Conservation (phyloP, 2,113 vertebrate species). For the Prinia subflava region DNA sequence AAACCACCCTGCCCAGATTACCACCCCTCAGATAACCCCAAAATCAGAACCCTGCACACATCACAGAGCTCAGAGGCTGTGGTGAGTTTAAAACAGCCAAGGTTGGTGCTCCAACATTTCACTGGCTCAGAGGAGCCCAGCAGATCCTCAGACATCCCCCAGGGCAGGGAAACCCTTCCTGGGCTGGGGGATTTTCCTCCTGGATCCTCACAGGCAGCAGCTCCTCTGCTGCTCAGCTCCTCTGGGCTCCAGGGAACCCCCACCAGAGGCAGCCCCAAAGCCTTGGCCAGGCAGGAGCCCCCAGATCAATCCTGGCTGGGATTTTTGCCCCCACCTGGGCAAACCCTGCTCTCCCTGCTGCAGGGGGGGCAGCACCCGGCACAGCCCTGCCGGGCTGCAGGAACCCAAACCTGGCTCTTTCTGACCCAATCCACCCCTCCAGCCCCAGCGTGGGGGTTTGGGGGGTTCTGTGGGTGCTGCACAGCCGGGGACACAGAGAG, state of each 20-base stretch:
- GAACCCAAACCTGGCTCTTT: accelerated
- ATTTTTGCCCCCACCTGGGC: not conserved
- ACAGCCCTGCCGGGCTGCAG: not conserved
- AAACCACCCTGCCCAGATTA: not conserved
- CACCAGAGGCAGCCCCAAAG: accelerated
- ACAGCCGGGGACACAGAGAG: not conserved
- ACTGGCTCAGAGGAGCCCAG: accelerated
- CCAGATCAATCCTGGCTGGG: not conserved
- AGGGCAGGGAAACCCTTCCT: accelerated
- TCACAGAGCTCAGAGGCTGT: accelerated
- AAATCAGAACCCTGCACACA: accelerated
- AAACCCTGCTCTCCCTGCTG: not conserved
- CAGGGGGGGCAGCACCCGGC: not conserved
- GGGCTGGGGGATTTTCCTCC: too few relatives aligned
- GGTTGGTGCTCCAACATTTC: accelerated
- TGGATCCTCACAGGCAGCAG: too few relatives aligned
- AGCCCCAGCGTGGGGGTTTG: accelerated
- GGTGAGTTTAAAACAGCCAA: accelerated
- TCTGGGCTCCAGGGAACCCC: accelerated
- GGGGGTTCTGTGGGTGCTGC: not conserved
- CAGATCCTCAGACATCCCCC: not conserved
- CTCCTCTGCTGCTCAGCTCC: accelerated
- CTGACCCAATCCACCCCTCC: not conserved
- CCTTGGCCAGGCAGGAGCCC: accelerated
- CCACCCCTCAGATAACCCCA: accelerated